Evolutionary conservation across 1,140 invertebrate genomes (phyloP).

Genomic region (Chrysomallon squamiferum): DNA sequence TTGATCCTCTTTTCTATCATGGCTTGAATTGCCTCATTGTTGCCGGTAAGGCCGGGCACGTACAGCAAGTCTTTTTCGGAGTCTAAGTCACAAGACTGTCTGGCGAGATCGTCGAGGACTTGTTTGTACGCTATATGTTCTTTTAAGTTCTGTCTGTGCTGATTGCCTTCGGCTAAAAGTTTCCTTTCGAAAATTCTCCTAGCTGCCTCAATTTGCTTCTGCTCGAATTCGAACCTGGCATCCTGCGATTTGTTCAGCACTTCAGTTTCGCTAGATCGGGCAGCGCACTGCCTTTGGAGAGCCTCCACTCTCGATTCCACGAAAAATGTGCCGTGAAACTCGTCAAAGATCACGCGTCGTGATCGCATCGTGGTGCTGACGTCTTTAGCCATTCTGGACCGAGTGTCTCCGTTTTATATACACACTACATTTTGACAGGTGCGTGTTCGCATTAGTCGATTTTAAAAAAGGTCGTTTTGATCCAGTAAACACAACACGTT

Average conservation of each 20-base stretch:
- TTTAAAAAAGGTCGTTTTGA: no score
- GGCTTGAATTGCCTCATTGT: constrained; percentile 14
- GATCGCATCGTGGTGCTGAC: constrained; percentile 8
- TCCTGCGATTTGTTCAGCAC: constrained; percentile 23
- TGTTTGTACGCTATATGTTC: constrained; percentile 26
- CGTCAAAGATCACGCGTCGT: constrained; percentile 24
- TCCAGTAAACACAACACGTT: no score
- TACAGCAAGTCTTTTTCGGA: constrained; percentile 13
- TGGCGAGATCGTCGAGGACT: constrained; percentile 18
- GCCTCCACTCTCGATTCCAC: constrained; percentile 22
- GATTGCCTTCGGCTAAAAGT: constrained; percentile 12
- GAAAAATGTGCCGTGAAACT: constrained; percentile 17
- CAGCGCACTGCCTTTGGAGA: constrained; percentile 20
- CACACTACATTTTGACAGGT: no score
- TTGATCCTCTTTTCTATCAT: constrained; percentile 16
- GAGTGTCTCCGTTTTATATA: no score
- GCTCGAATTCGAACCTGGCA: constrained; percentile 8
- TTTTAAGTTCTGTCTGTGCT: constrained; percentile 18
- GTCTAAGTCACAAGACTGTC: constrained; percentile 3
- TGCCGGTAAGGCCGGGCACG: constrained; percentile 1
- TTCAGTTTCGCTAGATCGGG: constrained; percentile 18
- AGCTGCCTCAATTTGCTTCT: constrained; percentile 20
- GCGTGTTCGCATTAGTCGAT: no score
- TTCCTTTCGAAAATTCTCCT: constrained; percentile 24
- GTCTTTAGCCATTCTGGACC: no score